Percentiles rank a stretch among this genome's conserved stretches.
phyloP scores from a whole-genome alignment of 2,888 invertebrate species.

The Eupeodes latifasciatus region DNA sequence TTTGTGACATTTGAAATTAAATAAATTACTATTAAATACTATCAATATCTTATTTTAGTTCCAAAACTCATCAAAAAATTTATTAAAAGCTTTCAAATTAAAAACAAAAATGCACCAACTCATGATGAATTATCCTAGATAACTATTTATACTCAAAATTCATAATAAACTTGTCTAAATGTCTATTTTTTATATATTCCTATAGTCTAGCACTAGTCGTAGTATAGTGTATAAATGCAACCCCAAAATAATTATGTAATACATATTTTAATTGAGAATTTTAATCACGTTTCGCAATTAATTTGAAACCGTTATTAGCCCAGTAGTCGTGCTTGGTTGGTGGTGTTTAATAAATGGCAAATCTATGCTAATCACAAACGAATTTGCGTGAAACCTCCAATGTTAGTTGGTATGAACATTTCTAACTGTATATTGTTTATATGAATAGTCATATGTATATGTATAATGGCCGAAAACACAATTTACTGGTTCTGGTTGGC shows the following conservation, averaged over 20 bases:
- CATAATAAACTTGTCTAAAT: no score
- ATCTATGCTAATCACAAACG: constrained; percentile 72
- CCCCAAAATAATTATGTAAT: constrained; percentile 50
- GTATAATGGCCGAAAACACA: constrained; percentile 10
- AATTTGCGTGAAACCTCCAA: constrained; percentile 50
- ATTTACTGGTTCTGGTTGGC: constrained; percentile 12
- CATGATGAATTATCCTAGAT: no score
- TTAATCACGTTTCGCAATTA: constrained; percentile 73
- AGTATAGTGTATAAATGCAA: background rate
- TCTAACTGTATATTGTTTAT: background rate
- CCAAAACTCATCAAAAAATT: no score
- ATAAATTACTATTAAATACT: background rate
- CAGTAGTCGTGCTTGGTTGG: background rate
- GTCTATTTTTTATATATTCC: no score
- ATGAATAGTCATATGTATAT: no score
- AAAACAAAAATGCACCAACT: no score
- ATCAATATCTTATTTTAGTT: no score
- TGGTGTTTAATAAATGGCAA: constrained; percentile 69
- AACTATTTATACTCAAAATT: no score
- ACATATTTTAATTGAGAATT: constrained; percentile 68
- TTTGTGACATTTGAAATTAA: background rate
- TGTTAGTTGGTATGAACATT: constrained; percentile 17
- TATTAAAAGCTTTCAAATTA: no score
- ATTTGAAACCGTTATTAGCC: constrained; percentile 60
- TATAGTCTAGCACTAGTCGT: no score